Evolutionary conservation across 2,888 invertebrate genomes (phyloP), one percentile per base, ranked within the genome.

Genomic region (Drosophila anomelani): DNA sequence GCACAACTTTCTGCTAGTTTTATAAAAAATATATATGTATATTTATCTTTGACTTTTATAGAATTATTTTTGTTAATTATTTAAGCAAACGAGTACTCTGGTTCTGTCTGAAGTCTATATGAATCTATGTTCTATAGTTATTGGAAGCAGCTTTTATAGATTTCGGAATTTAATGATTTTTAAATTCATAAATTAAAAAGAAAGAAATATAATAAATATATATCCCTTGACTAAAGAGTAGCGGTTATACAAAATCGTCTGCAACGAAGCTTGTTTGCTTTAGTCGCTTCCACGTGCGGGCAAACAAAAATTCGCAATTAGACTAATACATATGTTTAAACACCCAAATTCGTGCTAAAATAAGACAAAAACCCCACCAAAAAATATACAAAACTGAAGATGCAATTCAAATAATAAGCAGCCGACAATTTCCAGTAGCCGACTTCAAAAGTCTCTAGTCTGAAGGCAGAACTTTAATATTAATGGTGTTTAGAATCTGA

Each of bases 281-380:
- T 15, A 23, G 15, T 15, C 3, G 9, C 34, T 9, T 10, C 34
- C 34, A 36, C 51, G 51, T 34, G 34, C 13, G 5, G 9, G 9
- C 34, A 36, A 51, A 51, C 51, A 36, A 51, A 2, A 15, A 15
- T 20, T 5, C 6, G 15, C 20, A 36, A 15, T 23, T 53, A 36
- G 20, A 34, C 9, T 13, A 23, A 51, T 20, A 34, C 34, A 51
- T 23, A 23, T 51, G 51, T 34, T 34, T 36, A 51, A 51, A 51
- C 15, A 51, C 20, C 15, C 20, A 23, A 51, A 51, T 23, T 36
- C 1, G 3, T 6, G 20, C 20, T 10, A 51, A 12, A 49, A 2
- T 34, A 34, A 1, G 34, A 3, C 5, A 5, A 51, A 32, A 17
- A 8, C 32, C 7, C 1, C 17, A 49, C 32, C 17, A 20, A 49